phyloP scores from a whole-genome alignment of 2,797 vertebrate species.

The Knipowitschia caucasica region DNA sequence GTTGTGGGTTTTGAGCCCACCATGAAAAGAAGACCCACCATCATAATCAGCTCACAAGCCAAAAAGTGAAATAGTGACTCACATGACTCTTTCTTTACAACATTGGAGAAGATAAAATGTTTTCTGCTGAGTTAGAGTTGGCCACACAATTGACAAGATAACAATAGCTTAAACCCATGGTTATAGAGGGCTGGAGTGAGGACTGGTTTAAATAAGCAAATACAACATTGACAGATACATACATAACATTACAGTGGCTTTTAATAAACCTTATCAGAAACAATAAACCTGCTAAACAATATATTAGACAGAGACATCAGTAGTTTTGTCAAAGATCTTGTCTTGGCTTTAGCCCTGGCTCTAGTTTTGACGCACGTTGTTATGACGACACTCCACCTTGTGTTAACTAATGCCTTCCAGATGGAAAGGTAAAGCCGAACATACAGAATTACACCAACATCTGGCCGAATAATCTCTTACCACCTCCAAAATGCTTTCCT shows the following conservation, averaged over 20 bases:
- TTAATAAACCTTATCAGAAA: slow-evolving; percentile 21
- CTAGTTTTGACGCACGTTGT: slow-evolving; percentile 43
- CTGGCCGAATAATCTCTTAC: slow-evolving; percentile 63
- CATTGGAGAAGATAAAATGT: too few relatives aligned
- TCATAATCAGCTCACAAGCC: too few relatives aligned
- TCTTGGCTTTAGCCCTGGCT: slow-evolving; percentile 12
- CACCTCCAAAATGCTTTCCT: slow-evolving; percentile 68
- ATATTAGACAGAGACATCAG: slow-evolving; percentile 42
- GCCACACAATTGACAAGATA: too few relatives aligned
- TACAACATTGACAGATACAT: too few relatives aligned
- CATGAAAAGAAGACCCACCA: too few relatives aligned
- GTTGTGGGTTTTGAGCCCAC: too few relatives aligned
- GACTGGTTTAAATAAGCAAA: too few relatives aligned
- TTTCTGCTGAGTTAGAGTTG: too few relatives aligned
- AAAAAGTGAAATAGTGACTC: too few relatives aligned
- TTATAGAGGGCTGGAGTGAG: too few relatives aligned
- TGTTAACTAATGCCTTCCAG: slow-evolving; percentile 66
- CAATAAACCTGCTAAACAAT: slow-evolving; percentile 2
- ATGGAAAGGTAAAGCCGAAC: slow-evolving; percentile 70
- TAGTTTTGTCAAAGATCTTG: slow-evolving; percentile 47
- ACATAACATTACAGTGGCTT: slow-evolving; percentile 8
- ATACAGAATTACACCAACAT: slow-evolving; percentile 56
- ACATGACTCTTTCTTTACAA: too few relatives aligned
- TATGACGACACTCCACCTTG: slow-evolving; percentile 52
- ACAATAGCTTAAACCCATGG: too few relatives aligned